Base-by-base conservation (phyloP, 2,113 vertebrate genomes). In the Physeter macrocephalus region DNA sequence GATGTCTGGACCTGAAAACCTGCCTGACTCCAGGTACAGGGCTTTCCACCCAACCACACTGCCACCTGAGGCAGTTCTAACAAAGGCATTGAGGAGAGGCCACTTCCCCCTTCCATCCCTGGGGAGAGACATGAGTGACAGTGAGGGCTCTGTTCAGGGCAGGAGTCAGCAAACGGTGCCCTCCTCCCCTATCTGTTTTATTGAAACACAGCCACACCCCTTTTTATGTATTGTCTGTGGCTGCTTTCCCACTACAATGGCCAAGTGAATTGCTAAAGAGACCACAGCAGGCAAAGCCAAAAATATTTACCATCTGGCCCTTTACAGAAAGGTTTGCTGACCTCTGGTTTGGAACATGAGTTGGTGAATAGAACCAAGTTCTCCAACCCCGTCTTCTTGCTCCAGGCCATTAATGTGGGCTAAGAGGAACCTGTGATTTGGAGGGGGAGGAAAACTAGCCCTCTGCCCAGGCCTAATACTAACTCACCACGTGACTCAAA, bases 291-390 rank as follows among this genome's bases (percentile, higher is more conserved):
- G n/a, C 14, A 46, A 88, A 93, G 54, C 72, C 64, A 36, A 64
- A 86, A 78, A 39, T 86, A 34, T 83, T 89, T 43, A 54, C 62
- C 64, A 72, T 96, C 62, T 96, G 75, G 81, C 52, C 23, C 75
- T 94, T 72, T 54, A 39, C 29, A 46, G 62, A 75, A 54, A 84
- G 27, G 18, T 43, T 23, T 77, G 49, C 41, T 86, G 85, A 92
- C 81, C 54, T 72, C 31, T 62, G 41, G 27, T 20, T n/a, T 34
- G 54, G 62, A 93, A 34, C 82, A 23, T 12, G 64, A 59, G 25
- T 27, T 82, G 84, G 49, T 78, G 88, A 75, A 8, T 18, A 64
- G 64, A 93, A 88, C 49, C 77, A 46, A 29, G 39, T 69, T 85
- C 39, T 72, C 43, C 2, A 21, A 36, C 67, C 54, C 78, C 0